Evolutionary conservation across 2,888 invertebrate genomes (phyloP), one percentile per base, ranked within the genome.

Genomic region (Amiota mariae): DNA sequence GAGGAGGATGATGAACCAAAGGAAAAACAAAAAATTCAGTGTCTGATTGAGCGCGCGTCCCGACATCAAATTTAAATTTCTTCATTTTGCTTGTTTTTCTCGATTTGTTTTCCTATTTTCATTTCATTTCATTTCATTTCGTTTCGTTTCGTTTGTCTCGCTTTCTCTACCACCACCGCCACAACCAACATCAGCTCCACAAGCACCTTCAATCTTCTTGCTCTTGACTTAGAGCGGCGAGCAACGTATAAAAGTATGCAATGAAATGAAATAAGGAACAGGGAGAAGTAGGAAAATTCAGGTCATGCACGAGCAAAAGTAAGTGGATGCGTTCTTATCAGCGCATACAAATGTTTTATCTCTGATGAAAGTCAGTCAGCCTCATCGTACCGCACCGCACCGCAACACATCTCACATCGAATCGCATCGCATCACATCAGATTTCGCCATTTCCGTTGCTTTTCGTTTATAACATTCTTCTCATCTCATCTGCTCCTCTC

Each of bases 261-360:
- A 36, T 36, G 36, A 36, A 36, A 36, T 36, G 36, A 36, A 36
- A 36, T 36, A 36, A 36, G 36, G 36, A 36, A 36, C 36, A 36
- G 36, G 6, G 36, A 36, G 36, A 36, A 36, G 36, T 36, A 36
- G 72, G 79, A 77, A 79, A 81, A 83, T 83, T 83, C 85, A 85
- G 81, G 83, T 83, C 83, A 83, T 84, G 83, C 81, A 80, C 83
- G 85, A 82, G 80, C 79, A 82, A 83, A 85, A 83, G 83, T 83
- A 83, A 83, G 85, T 85, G 83, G 83, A 83, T 83, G 85, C 83
- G 83, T 81, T 83, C 82, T 82, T 84, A 83, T 83, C 82, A 83
- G 82, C 82, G 80, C 85, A 83, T 81, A 84, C 82, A 82, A 84
- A 83, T 83, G 82, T 83, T 82, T 82, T 84, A 83, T 83, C 82